These are phyloP conservation scores for Eupithecia exiguata DNA, from an alignment of 2,888 invertebrate genomes.

Conservation along the genomic window DNA sequence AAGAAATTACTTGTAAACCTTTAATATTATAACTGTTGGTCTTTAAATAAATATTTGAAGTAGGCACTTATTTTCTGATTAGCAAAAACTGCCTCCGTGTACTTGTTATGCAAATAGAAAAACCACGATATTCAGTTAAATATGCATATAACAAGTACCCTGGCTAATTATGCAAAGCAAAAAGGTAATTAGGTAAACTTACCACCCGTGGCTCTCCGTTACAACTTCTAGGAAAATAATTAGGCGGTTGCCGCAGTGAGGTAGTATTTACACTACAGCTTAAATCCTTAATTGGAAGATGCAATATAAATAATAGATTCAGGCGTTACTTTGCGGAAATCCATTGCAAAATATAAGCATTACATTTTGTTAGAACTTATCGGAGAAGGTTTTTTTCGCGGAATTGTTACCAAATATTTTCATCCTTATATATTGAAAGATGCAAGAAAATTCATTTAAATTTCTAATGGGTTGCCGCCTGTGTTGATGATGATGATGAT, in stretches of 20 bases:
- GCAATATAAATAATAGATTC: too few relatives aligned
- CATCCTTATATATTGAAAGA: too few relatives aligned
- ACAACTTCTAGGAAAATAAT: constrained; percentile 41
- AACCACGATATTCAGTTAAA: constrained; percentile 31
- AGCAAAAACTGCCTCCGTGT: not conserved
- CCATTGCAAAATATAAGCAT: too few relatives aligned
- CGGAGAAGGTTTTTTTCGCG: too few relatives aligned
- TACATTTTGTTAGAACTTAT: too few relatives aligned
- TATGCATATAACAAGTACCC: constrained; percentile 34
- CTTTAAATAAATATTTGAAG: too few relatives aligned
- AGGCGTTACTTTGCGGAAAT: too few relatives aligned
- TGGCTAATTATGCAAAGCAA: constrained; percentile 38
- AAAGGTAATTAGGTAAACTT: constrained; percentile 41
- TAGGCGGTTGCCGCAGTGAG: not conserved
- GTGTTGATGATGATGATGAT: too few relatives aligned
- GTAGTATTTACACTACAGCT: not conserved
- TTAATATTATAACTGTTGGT: too few relatives aligned
- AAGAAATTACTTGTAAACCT: too few relatives aligned
- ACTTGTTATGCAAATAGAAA: constrained; percentile 31
- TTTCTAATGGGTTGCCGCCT: not conserved
- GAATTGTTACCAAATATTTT: too few relatives aligned
- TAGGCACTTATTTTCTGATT: not conserved
- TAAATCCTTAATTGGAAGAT: not conserved
- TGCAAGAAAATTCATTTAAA: not conserved
- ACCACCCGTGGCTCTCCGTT: constrained; percentile 7